Percentiles rank a stretch among this genome's conserved stretches.
Conservation (phyloP, 2,113 vertebrate species). For the Acanthisitta chloris region DNA sequence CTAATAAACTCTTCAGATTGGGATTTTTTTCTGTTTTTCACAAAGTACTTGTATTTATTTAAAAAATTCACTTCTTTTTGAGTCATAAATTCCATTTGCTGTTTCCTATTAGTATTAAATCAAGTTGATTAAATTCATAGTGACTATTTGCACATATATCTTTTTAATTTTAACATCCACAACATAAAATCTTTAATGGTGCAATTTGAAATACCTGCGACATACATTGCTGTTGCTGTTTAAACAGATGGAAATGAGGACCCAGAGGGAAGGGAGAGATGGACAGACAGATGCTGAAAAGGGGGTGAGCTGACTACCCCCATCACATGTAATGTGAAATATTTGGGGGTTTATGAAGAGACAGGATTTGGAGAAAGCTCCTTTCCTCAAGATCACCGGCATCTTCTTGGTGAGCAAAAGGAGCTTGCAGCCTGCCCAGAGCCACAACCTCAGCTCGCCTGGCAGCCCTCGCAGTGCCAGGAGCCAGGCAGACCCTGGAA, state of each 20-base stretch:
- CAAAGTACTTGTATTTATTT: slow-evolving; percentile 77
- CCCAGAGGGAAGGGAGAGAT: not conserved
- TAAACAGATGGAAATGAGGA: slow-evolving; percentile 75
- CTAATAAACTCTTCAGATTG: slow-evolving; percentile 83
- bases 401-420: not conserved
- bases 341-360: not conserved
- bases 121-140: slow-evolving; percentile 83
- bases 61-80: slow-evolving; percentile 74
- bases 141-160: slow-evolving; percentile 83
- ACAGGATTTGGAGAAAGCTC: not conserved
- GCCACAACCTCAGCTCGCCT: rapidly evolving
- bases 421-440: not conserved
- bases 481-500: not conserved
- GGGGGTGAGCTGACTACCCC: not conserved
- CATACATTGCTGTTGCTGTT: slow-evolving; percentile 57
- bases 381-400: not conserved
- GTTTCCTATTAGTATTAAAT: slow-evolving; percentile 85
- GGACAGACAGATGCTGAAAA: not conserved
- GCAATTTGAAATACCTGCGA: slow-evolving; percentile 73
- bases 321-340: not conserved
- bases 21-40: slow-evolving; percentile 70
- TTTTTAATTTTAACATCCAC: slow-evolving; percentile 83
- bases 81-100: slow-evolving; percentile 84
- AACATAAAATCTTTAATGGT: slow-evolving; percentile 81
- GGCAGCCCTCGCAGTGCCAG: not conserved